phyloP scores from a whole-genome alignment of 2,888 invertebrate species.

The Drosophila formosana region DNA sequence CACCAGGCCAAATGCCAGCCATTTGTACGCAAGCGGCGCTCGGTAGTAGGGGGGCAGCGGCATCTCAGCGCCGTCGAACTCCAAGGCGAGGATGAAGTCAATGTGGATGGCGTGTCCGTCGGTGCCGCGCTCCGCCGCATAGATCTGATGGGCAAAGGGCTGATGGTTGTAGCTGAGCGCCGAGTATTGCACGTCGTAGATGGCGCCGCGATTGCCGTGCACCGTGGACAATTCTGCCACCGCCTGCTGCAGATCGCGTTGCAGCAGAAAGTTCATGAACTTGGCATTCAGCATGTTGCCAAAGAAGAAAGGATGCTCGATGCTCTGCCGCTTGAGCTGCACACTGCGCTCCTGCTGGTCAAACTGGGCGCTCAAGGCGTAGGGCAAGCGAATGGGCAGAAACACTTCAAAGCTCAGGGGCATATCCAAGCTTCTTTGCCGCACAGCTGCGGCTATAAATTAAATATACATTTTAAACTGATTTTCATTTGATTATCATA shows the following conservation, averaged over 20 bases:
- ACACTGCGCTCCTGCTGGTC: slow-evolving; percentile 30
- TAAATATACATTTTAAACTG: not conserved
- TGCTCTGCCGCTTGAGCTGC: slow-evolving; percentile 7
- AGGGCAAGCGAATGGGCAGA: slow-evolving; percentile 49
- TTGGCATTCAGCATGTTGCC: slow-evolving; percentile 43
- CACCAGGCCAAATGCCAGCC: slow-evolving; percentile 53
- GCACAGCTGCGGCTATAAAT: slow-evolving; percentile 41
- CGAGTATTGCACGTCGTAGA: slow-evolving; percentile 40
- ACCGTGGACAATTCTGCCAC: accelerated
- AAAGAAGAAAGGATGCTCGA: slow-evolving; percentile 48
- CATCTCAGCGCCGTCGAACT: slow-evolving; percentile 38
- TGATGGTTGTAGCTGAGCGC: slow-evolving; percentile 2
- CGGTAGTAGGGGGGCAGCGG: slow-evolving; percentile 44
- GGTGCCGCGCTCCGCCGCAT: slow-evolving; percentile 10
- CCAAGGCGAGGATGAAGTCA: slow-evolving; percentile 58
- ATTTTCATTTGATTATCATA: not conserved
- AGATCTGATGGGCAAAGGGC: slow-evolving; percentile 53
- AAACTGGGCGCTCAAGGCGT: slow-evolving; percentile 33
- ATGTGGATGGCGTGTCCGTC: slow-evolving; percentile 34
- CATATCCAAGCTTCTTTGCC: slow-evolving; percentile 33
- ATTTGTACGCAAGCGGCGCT: slow-evolving; percentile 34
- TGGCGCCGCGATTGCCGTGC: not conserved
- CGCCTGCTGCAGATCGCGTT: slow-evolving; percentile 31
- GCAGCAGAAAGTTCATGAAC: slow-evolving; percentile 40
- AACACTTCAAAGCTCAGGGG: slow-evolving; percentile 56